Base-by-base conservation (phyloP, 2,113 vertebrate genomes). In the Vicugna pacos region DNA sequence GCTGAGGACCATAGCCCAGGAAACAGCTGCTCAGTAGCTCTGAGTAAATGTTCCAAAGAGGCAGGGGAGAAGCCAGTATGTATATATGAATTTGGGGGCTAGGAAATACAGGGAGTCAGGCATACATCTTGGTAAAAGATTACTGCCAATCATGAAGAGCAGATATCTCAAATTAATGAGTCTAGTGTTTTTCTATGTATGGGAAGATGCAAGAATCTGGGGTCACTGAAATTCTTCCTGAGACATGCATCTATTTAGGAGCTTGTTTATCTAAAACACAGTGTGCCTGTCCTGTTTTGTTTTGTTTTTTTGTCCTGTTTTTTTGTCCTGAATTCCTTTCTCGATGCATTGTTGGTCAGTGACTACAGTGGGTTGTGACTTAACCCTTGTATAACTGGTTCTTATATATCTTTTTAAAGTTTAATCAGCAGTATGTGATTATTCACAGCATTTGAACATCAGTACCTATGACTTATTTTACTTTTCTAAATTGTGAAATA, bases 401-500 rank as follows among this genome's bases (percentile, higher is more conserved):
- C 28, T 84, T 58, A 6, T 48, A 2, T 87, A 30, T 87, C 50
- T 76, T 94, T 94, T 86, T 26, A 84, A 95, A 83, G 38, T 28
- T 64, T 88, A 64, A 35, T 83, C 4, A 11, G 32, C 20, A 50
- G 2, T 65, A 28, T 58, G 48, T 72, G 6, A 10, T 56, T 73
- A 32, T 87, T 87, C 16, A 24, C 52, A 94, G 5, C 24, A 83
- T 91, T 95, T 73, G 79, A 90, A 19, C 17, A 30, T 52, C 24
- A 65, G 1, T 83, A 30, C 14, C 50, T 54, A 10, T 83, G 54
- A 60, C 77, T 64, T 82, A 56, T 88, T 96, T 92, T 89, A 84
- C n/a, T 81, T 92, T 95, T 58, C 86, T 50, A 50, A 89, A 67
- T 91, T 96, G 50, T 88, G 46, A 90, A 89, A 54, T 67, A 42